These are phyloP conservation scores for Elephas maximus DNA, from an alignment of 2,113 vertebrate genomes.

Conservation along the genomic window DNA sequence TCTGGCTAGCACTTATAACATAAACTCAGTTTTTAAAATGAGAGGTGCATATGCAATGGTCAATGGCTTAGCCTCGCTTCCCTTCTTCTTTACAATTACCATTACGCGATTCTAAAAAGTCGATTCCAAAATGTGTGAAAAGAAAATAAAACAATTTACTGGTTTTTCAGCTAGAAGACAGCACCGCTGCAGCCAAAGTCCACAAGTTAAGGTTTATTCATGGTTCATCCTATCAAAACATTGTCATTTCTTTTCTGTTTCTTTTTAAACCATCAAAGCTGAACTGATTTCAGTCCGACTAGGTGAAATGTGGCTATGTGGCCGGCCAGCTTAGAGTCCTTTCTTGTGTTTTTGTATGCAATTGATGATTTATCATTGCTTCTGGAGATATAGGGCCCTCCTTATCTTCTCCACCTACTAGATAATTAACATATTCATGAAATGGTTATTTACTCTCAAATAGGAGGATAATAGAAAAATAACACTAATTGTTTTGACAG, in stretches of 20 bases:
- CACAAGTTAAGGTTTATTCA: constrained; percentile 9
- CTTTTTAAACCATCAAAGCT: constrained; percentile 61
- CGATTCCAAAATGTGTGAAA: not conserved
- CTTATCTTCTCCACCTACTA: constrained; percentile 89
- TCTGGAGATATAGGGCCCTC: constrained; percentile 74
- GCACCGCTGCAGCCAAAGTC: not conserved
- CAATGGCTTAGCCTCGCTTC: not conserved
- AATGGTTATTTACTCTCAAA: constrained; percentile 91
- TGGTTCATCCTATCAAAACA: constrained; percentile 52
- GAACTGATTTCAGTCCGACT: constrained; percentile 45
- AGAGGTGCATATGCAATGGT: not conserved
- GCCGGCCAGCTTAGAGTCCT: constrained; percentile 22
- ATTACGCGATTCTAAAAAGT: not conserved
- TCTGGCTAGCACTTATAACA: not conserved
- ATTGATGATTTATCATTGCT: constrained; percentile 83
- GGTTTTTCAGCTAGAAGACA: not conserved
- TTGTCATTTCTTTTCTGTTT: constrained; percentile 55
- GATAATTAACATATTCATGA: constrained; percentile 93
- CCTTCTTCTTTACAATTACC: constrained; percentile 33
- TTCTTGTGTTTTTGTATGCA: constrained; percentile 83
- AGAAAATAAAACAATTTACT: not conserved
- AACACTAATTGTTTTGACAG: constrained; percentile 93
- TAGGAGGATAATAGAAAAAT: constrained; percentile 92
- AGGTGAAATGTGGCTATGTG: constrained; percentile 4
- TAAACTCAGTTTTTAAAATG: not conserved